These are phyloP conservation scores for Montipora efflorescens DNA, from an alignment of 64 coral and sea anemone species.

Conservation along the genomic window DNA sequence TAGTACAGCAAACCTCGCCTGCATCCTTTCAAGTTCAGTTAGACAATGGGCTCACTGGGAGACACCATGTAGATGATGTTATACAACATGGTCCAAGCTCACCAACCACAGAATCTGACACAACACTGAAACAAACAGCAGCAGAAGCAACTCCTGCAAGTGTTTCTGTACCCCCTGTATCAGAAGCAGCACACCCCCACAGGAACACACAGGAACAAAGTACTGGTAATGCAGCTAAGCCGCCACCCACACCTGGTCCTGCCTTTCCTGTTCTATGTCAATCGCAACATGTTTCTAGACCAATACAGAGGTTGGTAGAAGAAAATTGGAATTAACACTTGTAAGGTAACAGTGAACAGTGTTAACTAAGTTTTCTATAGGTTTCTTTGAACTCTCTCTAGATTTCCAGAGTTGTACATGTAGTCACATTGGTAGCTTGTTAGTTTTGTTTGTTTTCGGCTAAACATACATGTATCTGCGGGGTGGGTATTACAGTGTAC, in stretches of 20 bases:
- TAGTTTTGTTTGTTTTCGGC: neutral
- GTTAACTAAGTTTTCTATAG: neutral
- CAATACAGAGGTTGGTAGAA: too few species aligned
- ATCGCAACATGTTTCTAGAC: neutral
- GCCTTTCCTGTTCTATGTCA: neutral
- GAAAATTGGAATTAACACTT: too few species aligned
- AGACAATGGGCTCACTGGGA: slow-evolving; percentile 6
- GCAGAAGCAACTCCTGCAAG: neutral
- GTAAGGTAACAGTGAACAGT: too few species aligned
- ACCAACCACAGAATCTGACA: neutral
- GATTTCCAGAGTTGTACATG: neutral
- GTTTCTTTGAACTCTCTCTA: neutral
- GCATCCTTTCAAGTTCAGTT: slow-evolving; percentile 3
- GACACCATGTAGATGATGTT: slow-evolving; percentile 23
- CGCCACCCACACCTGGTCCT: neutral
- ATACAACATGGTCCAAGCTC: neutral
- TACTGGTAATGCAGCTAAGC: neutral
- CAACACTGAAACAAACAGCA: neutral
- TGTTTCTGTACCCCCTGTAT: neutral
- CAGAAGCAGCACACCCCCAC: neutral
- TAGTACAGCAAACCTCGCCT: slow-evolving; percentile 12
- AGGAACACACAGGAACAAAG: neutral
- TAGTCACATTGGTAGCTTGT: neutral
- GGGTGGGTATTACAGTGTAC: neutral
- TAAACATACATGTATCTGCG: neutral